Evolutionary conservation across 2,888 invertebrate species (phyloP).

Genomic region (Sarcophaga rosellei): DNA sequence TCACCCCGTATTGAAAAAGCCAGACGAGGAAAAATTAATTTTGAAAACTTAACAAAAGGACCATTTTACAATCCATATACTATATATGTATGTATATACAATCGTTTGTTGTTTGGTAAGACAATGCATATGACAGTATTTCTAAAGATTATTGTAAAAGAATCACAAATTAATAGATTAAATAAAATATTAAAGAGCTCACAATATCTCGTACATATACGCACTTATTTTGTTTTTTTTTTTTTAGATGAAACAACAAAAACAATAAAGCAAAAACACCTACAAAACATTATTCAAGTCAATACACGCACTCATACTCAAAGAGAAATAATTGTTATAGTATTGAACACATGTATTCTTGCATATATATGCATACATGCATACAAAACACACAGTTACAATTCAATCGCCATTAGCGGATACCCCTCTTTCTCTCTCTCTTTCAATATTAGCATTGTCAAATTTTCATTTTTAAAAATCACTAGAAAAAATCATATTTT

Average conservation of each 20-base stretch:
- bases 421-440: slow-evolving; percentile 40
- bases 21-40: neutral
- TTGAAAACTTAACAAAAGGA: neutral
- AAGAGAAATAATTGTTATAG: slow-evolving; percentile 6
- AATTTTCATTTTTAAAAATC: too few species aligned
- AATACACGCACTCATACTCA: slow-evolving; percentile 27
- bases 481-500: too few species aligned
- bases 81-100: too few species aligned
- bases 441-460: slow-evolving; percentile 44
- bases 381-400: slow-evolving; percentile 35
- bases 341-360: slow-evolving; percentile 34
- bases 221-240: too few species aligned
- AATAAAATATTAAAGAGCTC: neutral
- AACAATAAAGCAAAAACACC: slow-evolving; percentile 25
- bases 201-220: too few species aligned
- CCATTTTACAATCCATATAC: too few species aligned
- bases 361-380: neutral
- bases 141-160: neutral
- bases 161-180: slow-evolving; percentile 5
- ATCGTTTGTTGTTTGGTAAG: neutral
- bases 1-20: slow-evolving; percentile 4
- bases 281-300: slow-evolving; percentile 20
- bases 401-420: slow-evolving; percentile 52
- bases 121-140: neutral
- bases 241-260: neutral